A percentile compares a stretch with the other conserved stretches of the same genome.
These are phyloP conservation scores for Salarias fasciatus DNA, from an alignment of 2,797 vertebrate genomes.

Conservation along the genomic window DNA sequence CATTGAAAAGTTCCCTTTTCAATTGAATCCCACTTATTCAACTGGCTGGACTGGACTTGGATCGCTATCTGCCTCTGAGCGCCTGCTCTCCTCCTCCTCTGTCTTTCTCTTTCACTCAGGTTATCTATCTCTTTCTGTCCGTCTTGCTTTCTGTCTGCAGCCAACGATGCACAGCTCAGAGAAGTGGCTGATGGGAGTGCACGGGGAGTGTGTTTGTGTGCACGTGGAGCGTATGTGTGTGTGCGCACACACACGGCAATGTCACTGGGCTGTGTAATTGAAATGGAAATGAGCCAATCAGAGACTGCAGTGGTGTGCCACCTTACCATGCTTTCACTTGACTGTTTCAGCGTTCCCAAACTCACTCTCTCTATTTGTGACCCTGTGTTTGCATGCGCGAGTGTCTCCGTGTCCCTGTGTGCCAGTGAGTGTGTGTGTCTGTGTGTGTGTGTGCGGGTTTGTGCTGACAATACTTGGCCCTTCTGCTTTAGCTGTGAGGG, in stretches of 20 bases:
- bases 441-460: constrained; percentile 19
- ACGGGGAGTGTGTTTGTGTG: constrained; percentile 49
- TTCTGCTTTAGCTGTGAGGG: constrained; percentile 50
- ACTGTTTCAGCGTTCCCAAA: constrained; percentile 77
- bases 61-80: constrained; percentile 50
- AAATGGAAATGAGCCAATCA: constrained; percentile 90
- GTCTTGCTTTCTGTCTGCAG: constrained; percentile 67
- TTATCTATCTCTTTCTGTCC: constrained; percentile 69
- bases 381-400: constrained; percentile 71
- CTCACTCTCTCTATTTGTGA: constrained; percentile 74
- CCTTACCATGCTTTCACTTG: constrained; percentile 79
- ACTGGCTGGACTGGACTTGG: constrained; percentile 45
- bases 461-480: constrained; percentile 51
- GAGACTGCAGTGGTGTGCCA: constrained; percentile 80
- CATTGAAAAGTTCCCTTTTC: constrained; percentile 46
- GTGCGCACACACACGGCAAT: constrained; percentile 63
- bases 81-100: constrained; percentile 39
- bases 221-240: constrained; percentile 27
- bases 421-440: constrained; percentile 63
- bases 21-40: constrained; percentile 54
- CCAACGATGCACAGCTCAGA: constrained; percentile 63
- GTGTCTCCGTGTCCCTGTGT: constrained; percentile 70
- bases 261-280: constrained; percentile 92
- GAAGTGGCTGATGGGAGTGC: constrained; percentile 84
- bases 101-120: constrained; percentile 62